Evolutionary conservation across 2,113 vertebrate species (phyloP), one percentile per base, ranked within the genome.

Genomic region (Formicarius rufipectus): DNA sequence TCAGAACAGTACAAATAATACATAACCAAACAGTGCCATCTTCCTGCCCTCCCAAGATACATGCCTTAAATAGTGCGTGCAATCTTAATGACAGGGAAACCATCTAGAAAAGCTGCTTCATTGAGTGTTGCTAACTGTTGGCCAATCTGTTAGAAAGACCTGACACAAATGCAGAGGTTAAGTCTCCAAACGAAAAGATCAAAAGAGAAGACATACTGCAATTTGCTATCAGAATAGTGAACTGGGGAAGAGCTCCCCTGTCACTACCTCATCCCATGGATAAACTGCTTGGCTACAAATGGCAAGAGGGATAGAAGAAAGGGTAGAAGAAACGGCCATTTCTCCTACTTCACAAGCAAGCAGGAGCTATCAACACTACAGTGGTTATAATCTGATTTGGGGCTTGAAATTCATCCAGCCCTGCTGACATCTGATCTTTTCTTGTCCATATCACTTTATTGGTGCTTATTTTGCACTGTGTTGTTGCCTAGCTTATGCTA

Each of bases 331-430:
- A 72, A 53, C 8, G 0, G 16, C 44, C 17, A 24, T 62, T 89
- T 60, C 17, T 78, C 23, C 35, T 60, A 15, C 45, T 58, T 10
- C 40, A 37, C 17, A 27, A 22, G 7, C 0, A 1, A 55, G 28
- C 7, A 44, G n/a, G 20, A 2, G 1, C 24, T 45, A 3, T 35
- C 33, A 45, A n/a, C 3, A 1, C 4, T 14, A 31, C 14, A 37
- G 20, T 2, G 4, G 27, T 33, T 31, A 31, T 55, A 63, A 84
- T 18, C 8, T 40, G 24, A 33, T 47, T 94, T 11, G 10, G 25
- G 5, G 1, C n/a, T 25, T 83, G 24, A 64, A 82, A 60, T 2
- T 55, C 30, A 56, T 44, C 35, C 19, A 19, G 2, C 2, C 15
- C 13, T 4, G 2, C 15, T 75, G 27, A 35, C 1, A 6, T 47